These are phyloP conservation scores for Oryzias celebensis DNA, from an alignment of 2,113 vertebrate species.

Conservation along the genomic window DNA sequence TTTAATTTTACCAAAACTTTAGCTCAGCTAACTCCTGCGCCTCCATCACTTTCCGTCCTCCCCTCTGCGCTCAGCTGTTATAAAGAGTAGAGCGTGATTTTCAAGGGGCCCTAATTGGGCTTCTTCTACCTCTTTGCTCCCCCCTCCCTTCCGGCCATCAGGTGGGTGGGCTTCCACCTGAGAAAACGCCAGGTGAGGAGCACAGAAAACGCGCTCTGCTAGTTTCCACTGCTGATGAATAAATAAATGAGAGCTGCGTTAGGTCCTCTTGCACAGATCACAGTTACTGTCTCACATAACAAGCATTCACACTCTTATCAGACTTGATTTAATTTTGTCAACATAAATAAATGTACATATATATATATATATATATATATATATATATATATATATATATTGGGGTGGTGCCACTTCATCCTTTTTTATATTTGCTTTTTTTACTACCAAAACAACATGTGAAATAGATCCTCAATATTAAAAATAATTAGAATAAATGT, in stretches of 20 bases:
- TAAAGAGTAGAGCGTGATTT: not conserved
- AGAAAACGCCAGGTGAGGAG: constrained; percentile 40
- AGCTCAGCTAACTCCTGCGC: not conserved
- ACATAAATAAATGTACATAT: not conserved
- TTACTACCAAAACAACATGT: no score
- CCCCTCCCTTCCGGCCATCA: not conserved
- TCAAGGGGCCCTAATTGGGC: not conserved
- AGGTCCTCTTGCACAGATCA: constrained; percentile 60
- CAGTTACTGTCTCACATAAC: constrained; percentile 54
- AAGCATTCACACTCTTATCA: constrained; percentile 8
- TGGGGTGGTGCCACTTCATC: no score
- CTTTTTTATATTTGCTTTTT: no score
- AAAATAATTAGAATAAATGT: no score
- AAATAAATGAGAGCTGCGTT: constrained; percentile 69
- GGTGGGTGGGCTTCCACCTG: constrained; percentile 20
- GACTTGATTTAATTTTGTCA: not conserved
- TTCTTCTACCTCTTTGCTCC: not conserved
- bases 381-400: no score
- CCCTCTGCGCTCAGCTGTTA: not conserved
- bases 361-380: no score
- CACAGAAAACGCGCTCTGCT: constrained; percentile 32
- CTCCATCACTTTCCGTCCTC: not conserved
- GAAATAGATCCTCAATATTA: no score
- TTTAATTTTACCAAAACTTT: not conserved
- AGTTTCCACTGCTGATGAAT: constrained; percentile 74